Evolutionary conservation across 64 coral and sea anemone genomes (phyloP).

Genomic region (Stichodactyla mertensii): DNA sequence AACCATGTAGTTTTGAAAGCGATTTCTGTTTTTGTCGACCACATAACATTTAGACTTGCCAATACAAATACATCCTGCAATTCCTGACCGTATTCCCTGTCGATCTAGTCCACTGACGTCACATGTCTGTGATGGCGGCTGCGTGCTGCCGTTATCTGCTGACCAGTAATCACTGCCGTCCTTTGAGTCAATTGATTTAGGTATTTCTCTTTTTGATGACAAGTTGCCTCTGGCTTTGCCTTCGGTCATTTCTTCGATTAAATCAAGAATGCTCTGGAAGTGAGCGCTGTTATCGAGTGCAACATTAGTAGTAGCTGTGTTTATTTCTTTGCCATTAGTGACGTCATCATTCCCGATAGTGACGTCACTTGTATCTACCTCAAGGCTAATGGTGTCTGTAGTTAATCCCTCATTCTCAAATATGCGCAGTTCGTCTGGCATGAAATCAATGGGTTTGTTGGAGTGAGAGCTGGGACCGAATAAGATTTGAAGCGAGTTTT

Average conservation of each 20-base stretch:
- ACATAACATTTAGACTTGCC: conserved; percentile 24
- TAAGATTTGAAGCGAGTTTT: conserved; percentile 48
- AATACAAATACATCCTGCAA: not conserved
- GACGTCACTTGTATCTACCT: not conserved
- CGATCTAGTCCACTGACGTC: not conserved
- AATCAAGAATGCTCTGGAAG: conserved; percentile 83
- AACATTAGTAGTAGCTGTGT: not conserved
- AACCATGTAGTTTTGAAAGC: not conserved
- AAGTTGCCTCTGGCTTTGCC: not conserved
- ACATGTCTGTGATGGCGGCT: not conserved
- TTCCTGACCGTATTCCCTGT: not conserved
- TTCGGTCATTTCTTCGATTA: conserved; percentile 77
- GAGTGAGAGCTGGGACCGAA: conserved; percentile 59
- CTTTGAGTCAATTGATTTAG: not conserved
- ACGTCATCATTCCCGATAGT: not conserved
- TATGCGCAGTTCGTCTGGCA: conserved; percentile 64
- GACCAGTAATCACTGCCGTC: conserved; percentile 22
- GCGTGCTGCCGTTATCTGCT: conserved; percentile 25
- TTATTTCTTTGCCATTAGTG: not conserved
- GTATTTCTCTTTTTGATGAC: not conserved
- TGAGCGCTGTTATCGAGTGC: conserved; percentile 46
- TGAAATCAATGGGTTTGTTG: conserved; percentile 70
- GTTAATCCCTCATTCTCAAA: conserved; percentile 43
- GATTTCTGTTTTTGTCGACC: not conserved
- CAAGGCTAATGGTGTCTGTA: not conserved